phyloP scores from a whole-genome alignment of 2,113 vertebrate species.

The Caranx melampygus region DNA sequence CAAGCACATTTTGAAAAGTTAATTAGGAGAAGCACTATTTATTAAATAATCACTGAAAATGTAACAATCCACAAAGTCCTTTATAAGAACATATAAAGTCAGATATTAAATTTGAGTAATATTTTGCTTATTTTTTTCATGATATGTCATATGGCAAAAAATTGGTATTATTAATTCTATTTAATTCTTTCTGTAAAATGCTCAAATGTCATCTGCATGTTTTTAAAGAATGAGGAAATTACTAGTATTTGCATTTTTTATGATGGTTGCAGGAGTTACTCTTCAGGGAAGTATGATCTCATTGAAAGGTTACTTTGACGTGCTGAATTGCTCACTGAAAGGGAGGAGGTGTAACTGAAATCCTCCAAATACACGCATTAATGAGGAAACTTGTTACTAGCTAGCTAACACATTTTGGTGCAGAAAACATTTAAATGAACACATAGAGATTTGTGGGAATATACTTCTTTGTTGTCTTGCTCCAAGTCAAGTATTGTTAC shows the following conservation, averaged over 20 bases:
- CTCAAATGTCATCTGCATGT: slow-evolving; percentile 6
- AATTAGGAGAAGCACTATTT: slow-evolving; percentile 16
- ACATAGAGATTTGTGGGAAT: slow-evolving; percentile 31
- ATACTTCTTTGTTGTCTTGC: slow-evolving; percentile 12
- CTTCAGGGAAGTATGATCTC: slow-evolving; percentile 10
- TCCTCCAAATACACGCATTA: slow-evolving; percentile 41
- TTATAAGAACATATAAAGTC: slow-evolving; percentile 37
- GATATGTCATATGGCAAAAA: background rate
- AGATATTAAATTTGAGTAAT: slow-evolving; percentile 17
- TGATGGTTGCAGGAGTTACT: slow-evolving; percentile 7
- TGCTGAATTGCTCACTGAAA: slow-evolving; percentile 40
- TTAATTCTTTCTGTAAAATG: slow-evolving; percentile 15
- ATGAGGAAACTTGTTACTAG: slow-evolving; percentile 30
- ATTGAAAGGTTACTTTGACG: slow-evolving; percentile 31
- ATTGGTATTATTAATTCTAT: background rate
- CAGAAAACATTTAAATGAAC: slow-evolving; percentile 48
- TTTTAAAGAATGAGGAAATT: slow-evolving; percentile 37
- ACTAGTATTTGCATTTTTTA: slow-evolving; percentile 7
- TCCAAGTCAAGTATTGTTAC: background rate
- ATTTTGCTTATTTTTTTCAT: background rate
- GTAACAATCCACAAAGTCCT: slow-evolving; percentile 17
- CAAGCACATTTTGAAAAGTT: slow-evolving; percentile 16
- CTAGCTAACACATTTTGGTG: slow-evolving; percentile 46
- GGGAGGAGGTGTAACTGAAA: slow-evolving; percentile 24
- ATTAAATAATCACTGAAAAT: slow-evolving; percentile 8